These are phyloP conservation scores for Pterostichus niger DNA, from an alignment of 2,888 invertebrate species.

Conservation along the genomic window DNA sequence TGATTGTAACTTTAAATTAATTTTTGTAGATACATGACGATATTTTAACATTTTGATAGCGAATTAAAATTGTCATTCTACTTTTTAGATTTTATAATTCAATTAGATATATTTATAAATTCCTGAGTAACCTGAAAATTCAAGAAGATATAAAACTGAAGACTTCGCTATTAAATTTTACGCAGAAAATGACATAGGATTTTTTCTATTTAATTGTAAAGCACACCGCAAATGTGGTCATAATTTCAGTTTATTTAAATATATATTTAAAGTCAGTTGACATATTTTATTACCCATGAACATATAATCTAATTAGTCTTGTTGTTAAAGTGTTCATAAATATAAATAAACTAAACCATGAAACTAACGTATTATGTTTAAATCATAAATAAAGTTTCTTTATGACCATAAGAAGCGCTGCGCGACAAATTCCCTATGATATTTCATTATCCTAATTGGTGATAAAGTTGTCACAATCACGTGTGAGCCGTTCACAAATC, in stretches of 20 bases:
- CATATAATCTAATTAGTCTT: not conserved
- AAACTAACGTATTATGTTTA: not conserved
- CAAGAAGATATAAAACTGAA: too few species aligned
- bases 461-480: not conserved
- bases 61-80: too few species aligned
- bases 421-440: not conserved
- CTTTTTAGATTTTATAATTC: too few species aligned
- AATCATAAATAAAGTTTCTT: slow-evolving; percentile 6
- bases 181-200: too few species aligned
- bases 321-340: slow-evolving; percentile 1
- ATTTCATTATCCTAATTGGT: not conserved
- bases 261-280: not conserved
- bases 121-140: too few species aligned
- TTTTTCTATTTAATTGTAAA: too few species aligned
- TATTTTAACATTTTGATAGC: too few species aligned
- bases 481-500: slow-evolving; percentile 7
- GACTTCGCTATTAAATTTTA: too few species aligned
- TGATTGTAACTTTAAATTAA: too few species aligned
- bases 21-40: too few species aligned
- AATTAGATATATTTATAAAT: too few species aligned
- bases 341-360: slow-evolving; percentile 1
- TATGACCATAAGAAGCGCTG: not conserved
- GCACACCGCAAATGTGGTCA: too few species aligned
- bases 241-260: not conserved
- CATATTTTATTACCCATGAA: not conserved